A percentile compares a stretch with the other conserved stretches of the same genome.
phyloP scores from a whole-genome alignment of 1,140 invertebrate genomes.

The Holcopasites calliopsidis region DNA sequence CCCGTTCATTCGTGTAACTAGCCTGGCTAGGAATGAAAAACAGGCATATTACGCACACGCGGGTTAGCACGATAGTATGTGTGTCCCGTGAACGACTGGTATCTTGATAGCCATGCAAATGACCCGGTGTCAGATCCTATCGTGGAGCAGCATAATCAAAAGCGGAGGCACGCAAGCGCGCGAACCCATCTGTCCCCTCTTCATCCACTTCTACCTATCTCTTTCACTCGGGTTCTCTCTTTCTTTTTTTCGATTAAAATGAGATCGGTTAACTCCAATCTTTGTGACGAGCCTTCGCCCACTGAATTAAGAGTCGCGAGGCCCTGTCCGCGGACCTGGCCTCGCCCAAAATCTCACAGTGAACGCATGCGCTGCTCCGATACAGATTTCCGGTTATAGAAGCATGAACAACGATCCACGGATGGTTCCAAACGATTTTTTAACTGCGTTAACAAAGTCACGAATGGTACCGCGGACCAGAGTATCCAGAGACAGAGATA shows the following conservation, averaged over 20 bases:
- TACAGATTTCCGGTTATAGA: constrained; percentile 36
- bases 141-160: constrained; percentile 47
- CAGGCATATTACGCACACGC: constrained; percentile 8
- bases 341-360: constrained; percentile 41
- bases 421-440: neutral
- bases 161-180: constrained; percentile 44
- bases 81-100: constrained; percentile 39
- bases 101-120: constrained; percentile 50
- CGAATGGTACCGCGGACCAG: constrained; percentile 12
- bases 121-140: constrained; percentile 47
- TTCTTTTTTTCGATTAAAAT: constrained; percentile 31
- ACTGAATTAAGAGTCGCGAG: constrained; percentile 44
- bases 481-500: constrained; percentile 69
- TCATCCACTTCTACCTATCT: neutral
- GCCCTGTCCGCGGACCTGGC: constrained; percentile 22
- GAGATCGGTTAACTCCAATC: constrained; percentile 33
- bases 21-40: constrained; percentile 39
- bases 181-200: constrained; percentile 42
- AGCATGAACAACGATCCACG: constrained; percentile 16
- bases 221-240: neutral
- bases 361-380: constrained; percentile 16
- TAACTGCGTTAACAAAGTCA: neutral
- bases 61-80: neutral
- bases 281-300: constrained; percentile 38
- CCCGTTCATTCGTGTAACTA: constrained; percentile 44